Percentiles rank a stretch among this genome's conserved stretches.
phyloP scores from a whole-genome alignment of 2,888 invertebrate genomes.

The Papilio demoleus region DNA sequence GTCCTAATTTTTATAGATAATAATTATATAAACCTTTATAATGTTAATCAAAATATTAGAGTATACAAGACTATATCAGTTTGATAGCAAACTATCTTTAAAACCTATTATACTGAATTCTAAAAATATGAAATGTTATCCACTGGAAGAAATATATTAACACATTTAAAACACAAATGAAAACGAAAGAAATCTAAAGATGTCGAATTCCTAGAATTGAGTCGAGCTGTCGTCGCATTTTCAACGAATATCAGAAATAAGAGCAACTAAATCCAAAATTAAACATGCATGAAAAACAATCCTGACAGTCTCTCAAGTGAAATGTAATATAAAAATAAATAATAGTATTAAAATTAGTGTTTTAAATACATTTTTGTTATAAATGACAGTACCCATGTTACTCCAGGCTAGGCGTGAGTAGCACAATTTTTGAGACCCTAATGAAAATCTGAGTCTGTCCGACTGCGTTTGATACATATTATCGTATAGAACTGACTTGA shows the following conservation, averaged over 20 bases:
- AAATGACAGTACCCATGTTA: neutral
- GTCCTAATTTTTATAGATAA: too few species aligned
- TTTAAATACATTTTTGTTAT: neutral
- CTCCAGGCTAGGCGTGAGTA: neutral
- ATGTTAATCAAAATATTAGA: too few species aligned
- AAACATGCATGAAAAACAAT: neutral
- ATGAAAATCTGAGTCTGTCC: too few species aligned
- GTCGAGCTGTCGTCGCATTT: neutral
- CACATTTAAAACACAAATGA: neutral
- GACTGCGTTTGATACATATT: too few species aligned
- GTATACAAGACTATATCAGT: neutral
- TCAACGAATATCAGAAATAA: slow-evolving; percentile 2
- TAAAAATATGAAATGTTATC: neutral
- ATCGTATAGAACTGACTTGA: too few species aligned
- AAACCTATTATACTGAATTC: neutral
- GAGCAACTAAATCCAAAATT: slow-evolving; percentile 1
- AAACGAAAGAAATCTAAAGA: slow-evolving; percentile 17
- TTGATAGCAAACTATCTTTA: neutral
- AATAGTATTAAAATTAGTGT: too few species aligned
- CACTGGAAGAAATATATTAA: neutral
- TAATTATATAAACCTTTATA: too few species aligned
- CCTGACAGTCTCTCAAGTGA: too few species aligned
- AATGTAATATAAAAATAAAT: too few species aligned
- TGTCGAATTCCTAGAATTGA: slow-evolving; percentile 1
- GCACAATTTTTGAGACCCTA: too few species aligned